Evolutionary conservation across 2,888 invertebrate genomes (phyloP), one percentile per base, ranked within the genome.

Genomic region (Panopea generosa): DNA sequence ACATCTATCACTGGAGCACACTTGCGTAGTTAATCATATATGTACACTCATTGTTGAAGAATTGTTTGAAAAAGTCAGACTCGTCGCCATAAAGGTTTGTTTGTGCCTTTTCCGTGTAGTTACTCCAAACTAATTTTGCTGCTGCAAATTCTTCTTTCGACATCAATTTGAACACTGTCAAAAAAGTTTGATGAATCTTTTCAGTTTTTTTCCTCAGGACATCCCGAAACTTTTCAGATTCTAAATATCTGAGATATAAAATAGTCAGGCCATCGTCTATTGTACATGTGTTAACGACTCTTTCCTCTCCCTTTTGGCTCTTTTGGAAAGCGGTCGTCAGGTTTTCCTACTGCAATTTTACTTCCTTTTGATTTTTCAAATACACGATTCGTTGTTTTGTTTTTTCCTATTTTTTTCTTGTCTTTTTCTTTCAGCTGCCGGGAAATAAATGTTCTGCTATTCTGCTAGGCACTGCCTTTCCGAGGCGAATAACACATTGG

Each of bases 201-300:
- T 16, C 45, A 9, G 6, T 45, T 11, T 33, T 11, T 33, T 33
- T 33, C 11, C 6, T 33, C 4, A 33, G 11, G 6, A 33, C 11
- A 4, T 7, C 6, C 11, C 11, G 4, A 11, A 33, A 33, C 11
- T 11, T 33, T 33, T 33, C 33, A 7, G 4, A 4, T 33, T 33
- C 33, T 33, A 11, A 7, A 11, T 33, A 33, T 11, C 11, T 33
- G 11, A 33, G 6, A 45, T 45, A 26, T 14, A 61, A 11, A 33
- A 61, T 61, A 14, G 61, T 61, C 11, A 49, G 43, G 11, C 61
- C 26, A 27, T 61, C 49, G 33, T 61, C 61, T 11, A 61, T 50
- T 16, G 61, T 61, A 18, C 61, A 61, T 18, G 61, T 61, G 18
- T 61, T 61, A 4, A 33, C 33, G 1, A 61, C 24, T 20, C 20